Conservation (phyloP, 2,113 vertebrate genomes). For the Mola mola region DNA sequence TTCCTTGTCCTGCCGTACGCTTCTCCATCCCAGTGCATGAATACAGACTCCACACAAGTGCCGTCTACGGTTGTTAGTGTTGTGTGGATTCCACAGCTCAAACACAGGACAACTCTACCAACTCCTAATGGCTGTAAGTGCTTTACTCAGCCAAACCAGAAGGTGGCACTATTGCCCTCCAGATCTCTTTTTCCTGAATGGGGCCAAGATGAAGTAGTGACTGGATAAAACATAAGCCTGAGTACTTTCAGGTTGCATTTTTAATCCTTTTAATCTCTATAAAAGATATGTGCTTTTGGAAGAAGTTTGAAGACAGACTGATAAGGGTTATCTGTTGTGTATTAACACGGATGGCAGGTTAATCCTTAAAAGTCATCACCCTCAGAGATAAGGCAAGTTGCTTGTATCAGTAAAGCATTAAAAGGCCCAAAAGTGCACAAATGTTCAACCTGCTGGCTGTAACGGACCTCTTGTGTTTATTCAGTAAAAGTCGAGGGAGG, state of each 20-base stretch:
- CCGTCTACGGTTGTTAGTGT: too few relatives aligned
- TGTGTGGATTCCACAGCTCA: too few relatives aligned
- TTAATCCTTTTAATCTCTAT: conserved; percentile 74
- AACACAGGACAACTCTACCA: too few relatives aligned
- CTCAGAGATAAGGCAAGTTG: conserved; percentile 63
- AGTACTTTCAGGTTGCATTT: conserved; percentile 59
- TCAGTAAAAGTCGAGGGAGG: conserved; percentile 34
- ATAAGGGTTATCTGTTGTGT: conserved; percentile 76
- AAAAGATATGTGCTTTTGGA: conserved; percentile 56
- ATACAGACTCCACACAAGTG: too few relatives aligned
- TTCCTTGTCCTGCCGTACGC: conserved; percentile 26
- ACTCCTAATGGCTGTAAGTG: conserved; percentile 14
- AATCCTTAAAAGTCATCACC: conserved; percentile 63
- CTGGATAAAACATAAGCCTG: conserved; percentile 49
- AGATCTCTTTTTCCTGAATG: conserved; percentile 25
- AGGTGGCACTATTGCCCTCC: conserved; percentile 77
- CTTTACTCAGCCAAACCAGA: conserved; percentile 56
- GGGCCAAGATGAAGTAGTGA: conserved; percentile 30
- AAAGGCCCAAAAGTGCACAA: conserved; percentile 47
- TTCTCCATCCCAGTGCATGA: conserved; percentile 21
- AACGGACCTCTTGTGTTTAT: conserved; percentile 54
- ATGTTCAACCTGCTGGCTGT: conserved; percentile 36
- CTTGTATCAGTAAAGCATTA: conserved; percentile 73
- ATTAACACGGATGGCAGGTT: conserved; percentile 72
- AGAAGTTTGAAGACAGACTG: conserved; percentile 58